A percentile compares a stretch with the other conserved stretches of the same genome.
phyloP scores from a whole-genome alignment of 2,797 vertebrate species.

The Eleutherodactylus coqui region DNA sequence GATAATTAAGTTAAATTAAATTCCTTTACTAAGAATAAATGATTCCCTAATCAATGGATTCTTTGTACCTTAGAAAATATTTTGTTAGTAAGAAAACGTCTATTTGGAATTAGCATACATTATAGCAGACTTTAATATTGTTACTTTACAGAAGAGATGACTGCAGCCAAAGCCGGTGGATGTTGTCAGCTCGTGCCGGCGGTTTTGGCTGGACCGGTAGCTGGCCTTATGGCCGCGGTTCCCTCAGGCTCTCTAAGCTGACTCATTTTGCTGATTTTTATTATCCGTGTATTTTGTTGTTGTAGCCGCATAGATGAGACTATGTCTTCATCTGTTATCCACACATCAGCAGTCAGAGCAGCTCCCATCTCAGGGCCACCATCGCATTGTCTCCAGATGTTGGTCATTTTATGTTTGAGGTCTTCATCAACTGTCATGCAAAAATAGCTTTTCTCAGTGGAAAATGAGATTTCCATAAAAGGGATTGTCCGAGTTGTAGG shows the following conservation, averaged over 20 bases:
- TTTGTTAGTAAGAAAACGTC: neutral
- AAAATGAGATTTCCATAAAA: too few relatives aligned
- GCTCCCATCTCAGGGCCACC: neutral
- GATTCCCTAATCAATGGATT: constrained; percentile 14
- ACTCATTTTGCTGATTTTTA: neutral
- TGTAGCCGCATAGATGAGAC: neutral
- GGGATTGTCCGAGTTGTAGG: too few relatives aligned
- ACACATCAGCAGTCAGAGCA: neutral
- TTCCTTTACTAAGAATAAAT: neutral
- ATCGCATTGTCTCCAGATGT: neutral
- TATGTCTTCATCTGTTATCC: neutral
- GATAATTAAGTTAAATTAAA: constrained; percentile 25
- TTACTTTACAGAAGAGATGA: neutral
- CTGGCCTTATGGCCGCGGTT: neutral
- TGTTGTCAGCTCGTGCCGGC: neutral
- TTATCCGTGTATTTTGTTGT: neutral
- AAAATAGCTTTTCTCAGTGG: too few relatives aligned
- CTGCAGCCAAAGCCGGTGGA: too few relatives aligned
- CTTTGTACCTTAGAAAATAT: constrained; percentile 6
- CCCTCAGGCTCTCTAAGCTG: neutral
- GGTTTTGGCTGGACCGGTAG: neutral
- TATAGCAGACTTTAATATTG: neutral
- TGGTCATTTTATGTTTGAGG: neutral
- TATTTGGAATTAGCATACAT: neutral
- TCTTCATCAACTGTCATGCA: too few relatives aligned